Evolutionary conservation across 2,888 invertebrate genomes (phyloP), one percentile per base, ranked within the genome.

Genomic region (Athrips mouffetella): DNA sequence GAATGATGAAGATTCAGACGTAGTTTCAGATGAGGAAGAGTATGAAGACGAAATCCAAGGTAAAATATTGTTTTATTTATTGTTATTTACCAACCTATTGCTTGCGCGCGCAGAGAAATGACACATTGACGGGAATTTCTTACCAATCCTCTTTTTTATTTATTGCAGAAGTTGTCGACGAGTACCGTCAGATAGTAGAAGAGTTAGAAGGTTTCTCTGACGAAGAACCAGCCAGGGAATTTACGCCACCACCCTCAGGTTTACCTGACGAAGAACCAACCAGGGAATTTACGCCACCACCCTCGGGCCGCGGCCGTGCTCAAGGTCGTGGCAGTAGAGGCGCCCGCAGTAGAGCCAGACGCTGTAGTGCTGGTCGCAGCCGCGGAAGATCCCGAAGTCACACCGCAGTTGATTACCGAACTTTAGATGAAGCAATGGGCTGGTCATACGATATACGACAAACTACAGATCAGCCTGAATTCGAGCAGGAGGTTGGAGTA

Each of bases 1-100:
- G 33, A 33, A 33, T 33, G 33, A 33, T 33, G 33, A 33, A 33
- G 33, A 33, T 33, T 33, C 33, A 15, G 33, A 33, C 15, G 33
- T 33, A 15, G 8, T 15, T 15, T 15, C 15, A 15, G 33, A 33
- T 15, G 33, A 33, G 13, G 33, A 33, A 15, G 33, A 15, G 15
- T 29, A 29, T 29, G 33, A 33, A 15, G 33, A 33, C 15, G 33
- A 33, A 33, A 33, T 33, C 4, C 33, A 33, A 4, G 25, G 25
- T 6, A 25, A 25, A 6, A 25, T 25, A 6, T 4, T 25, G 25
- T 25, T 25, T 25, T 25, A 6, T 25, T 25, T 6, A 6, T 25
- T 8, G 25, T 25, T 25, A 6, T n/a, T n/a, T n/a, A n/a, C n/a
- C n/a, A n/a, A n/a, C n/a, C n/a, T n/a, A n/a, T n/a, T n/a, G n/a